Evolutionary conservation across 1,140 invertebrate genomes (phyloP).

Genomic region (Andricus grossulariae): DNA sequence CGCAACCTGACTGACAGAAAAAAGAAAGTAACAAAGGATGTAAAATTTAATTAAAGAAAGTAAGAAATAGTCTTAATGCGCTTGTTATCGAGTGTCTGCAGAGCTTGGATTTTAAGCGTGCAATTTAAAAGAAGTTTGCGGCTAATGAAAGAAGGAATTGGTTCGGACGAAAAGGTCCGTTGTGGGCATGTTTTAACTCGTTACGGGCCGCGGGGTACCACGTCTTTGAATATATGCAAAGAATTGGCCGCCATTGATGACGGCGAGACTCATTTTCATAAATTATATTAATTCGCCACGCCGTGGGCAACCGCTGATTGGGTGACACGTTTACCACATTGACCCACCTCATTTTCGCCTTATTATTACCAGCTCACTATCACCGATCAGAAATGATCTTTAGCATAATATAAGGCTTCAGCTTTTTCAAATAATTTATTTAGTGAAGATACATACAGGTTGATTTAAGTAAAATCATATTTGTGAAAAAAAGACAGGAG

Average conservation of each 20-base stretch:
- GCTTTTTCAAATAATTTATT: too few relatives aligned
- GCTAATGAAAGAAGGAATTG: constrained; percentile 28
- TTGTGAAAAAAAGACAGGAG: too few relatives aligned
- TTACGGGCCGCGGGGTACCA: not conserved
- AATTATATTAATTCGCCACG: constrained; percentile 72
- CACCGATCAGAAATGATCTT: too few relatives aligned
- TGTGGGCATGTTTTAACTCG: not conserved
- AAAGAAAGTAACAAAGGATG: too few relatives aligned
- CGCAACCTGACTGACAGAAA: too few relatives aligned
- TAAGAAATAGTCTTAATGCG: not conserved
- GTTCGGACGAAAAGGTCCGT: constrained; percentile 11
- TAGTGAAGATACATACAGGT: too few relatives aligned
- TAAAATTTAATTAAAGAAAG: too few relatives aligned
- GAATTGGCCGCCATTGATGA: constrained; percentile 63
- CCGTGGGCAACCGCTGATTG: constrained; percentile 59
- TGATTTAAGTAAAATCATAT: too few relatives aligned
- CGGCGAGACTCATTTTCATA: constrained; percentile 71
- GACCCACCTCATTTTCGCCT: constrained; percentile 1
- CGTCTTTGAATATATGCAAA: constrained; percentile 47
- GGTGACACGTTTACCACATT: constrained; percentile 57
- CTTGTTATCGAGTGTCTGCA: not conserved
- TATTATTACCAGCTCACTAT: too few relatives aligned
- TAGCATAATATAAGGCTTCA: too few relatives aligned
- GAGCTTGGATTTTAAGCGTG: constrained; percentile 18
- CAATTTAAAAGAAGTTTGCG: constrained; percentile 31